A percentile compares a stretch with the other conserved stretches of the same genome.
These are phyloP conservation scores for Sarcoramphus papa DNA, from an alignment of 2,797 vertebrate genomes.

Conservation along the genomic window DNA sequence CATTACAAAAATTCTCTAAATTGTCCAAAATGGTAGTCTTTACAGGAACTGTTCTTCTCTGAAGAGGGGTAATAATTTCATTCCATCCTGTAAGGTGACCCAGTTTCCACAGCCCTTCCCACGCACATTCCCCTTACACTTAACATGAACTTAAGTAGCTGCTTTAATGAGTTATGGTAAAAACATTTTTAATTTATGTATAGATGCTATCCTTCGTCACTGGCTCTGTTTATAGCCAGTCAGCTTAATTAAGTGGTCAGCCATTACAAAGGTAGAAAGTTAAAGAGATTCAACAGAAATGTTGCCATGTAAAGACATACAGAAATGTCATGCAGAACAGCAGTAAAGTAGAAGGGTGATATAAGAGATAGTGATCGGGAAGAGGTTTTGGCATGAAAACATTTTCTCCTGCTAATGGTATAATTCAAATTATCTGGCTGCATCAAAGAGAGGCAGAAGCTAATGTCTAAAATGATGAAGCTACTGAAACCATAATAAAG, in stretches of 20 bases:
- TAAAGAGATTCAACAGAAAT: not conserved
- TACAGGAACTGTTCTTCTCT: not conserved
- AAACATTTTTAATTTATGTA: not conserved
- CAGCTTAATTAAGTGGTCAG: not conserved
- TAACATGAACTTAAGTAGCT: not conserved
- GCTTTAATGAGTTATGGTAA: not conserved
- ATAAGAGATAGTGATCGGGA: not conserved
- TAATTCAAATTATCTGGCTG: slow-evolving; percentile 24
- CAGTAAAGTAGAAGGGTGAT: not conserved
- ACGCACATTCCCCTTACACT: not conserved
- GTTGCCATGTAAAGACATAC: not conserved
- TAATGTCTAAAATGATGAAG: not conserved
- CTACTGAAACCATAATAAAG: slow-evolving; percentile 7
- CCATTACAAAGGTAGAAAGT: not conserved
- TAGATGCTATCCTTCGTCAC: not conserved
- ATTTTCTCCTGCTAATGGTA: not conserved
- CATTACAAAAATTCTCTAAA: not conserved
- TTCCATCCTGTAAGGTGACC: not conserved
- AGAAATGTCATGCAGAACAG: not conserved
- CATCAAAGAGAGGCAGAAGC: not conserved
- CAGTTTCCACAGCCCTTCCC: not conserved
- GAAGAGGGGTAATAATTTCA: not conserved
- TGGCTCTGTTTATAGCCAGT: not conserved
- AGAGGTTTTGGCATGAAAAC: not conserved
- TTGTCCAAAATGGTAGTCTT: not conserved